Evolutionary conservation across 2,113 vertebrate species (phyloP).

Genomic region (Ia io): DNA sequence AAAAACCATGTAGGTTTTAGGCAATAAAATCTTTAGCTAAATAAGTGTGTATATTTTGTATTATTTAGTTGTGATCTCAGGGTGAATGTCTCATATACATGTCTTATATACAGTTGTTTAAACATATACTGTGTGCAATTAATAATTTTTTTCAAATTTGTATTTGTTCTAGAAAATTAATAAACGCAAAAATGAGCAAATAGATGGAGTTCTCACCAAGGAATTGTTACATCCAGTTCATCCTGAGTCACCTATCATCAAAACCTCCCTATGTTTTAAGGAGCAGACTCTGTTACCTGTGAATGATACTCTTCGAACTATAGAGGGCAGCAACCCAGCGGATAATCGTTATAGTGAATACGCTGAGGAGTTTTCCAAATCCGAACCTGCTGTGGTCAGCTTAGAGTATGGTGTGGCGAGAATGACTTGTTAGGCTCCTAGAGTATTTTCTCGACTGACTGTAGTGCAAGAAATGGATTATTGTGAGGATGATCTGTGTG

Average conservation of each 20-base stretch:
- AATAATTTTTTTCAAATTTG: constrained; percentile 55
- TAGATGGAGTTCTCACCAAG: constrained; percentile 78
- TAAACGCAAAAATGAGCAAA: constrained; percentile 80
- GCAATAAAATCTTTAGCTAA: not conserved
- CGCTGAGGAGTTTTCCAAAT: constrained; percentile 87
- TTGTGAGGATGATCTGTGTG: constrained; percentile 55
- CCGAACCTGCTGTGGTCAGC: constrained; percentile 92
- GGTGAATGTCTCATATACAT: not conserved
- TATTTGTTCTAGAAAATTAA: constrained; percentile 88
- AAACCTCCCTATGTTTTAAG: constrained; percentile 86
- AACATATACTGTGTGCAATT: not conserved
- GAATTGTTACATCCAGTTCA: constrained; percentile 76
- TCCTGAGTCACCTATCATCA: constrained; percentile 84
- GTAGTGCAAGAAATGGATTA: not conserved
- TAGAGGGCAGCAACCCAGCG: constrained; percentile 94
- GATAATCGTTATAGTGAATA: constrained; percentile 93
- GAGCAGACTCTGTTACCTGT: constrained; percentile 81
- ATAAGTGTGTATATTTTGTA: not conserved
- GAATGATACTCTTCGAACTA: constrained; percentile 86
- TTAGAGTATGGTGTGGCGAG: constrained; percentile 95
- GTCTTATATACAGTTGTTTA: not conserved
- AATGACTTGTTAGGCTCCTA: constrained; percentile 91
- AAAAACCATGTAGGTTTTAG: not conserved
- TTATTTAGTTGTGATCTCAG: not conserved
- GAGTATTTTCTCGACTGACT: constrained; percentile 25